Evolutionary conservation across 2,888 invertebrate species (phyloP), one percentile per base, ranked within the genome.

Genomic region (Megamerina dolium): DNA sequence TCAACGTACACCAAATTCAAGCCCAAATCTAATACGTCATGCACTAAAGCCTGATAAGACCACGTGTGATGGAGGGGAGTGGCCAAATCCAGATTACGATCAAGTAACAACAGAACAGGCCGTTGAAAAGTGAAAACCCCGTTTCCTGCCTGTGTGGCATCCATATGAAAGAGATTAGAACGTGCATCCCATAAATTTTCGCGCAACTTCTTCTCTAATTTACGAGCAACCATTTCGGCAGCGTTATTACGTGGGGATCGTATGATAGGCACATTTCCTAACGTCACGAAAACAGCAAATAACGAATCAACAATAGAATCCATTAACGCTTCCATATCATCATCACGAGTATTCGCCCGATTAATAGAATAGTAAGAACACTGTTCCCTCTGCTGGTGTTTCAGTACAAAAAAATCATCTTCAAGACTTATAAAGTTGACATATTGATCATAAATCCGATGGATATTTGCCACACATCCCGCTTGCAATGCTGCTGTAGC

Each of bases 41-140:
- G 97, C 18, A 92, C 86, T 41, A 99, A 73, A 2, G 99, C 97
- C 73, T 99, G 99, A 71, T 99, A 99, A 0, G 97, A 99, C 99
- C 99, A 99, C 1, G 99, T 96, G 71, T 99, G 99, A 75, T 97
- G 97, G 47, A 99, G 74, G 18, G 95, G 95, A 31, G 97, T 99
- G 2, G 96, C 95, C 81, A 99, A 83, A 70, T 97, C 97, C 52
- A 95, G 78, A 71, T 91, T 94, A 47, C 97, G 79, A 70, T 99
- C 97, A 43, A 97, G 74, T 47, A 99, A 74, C 52, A 99, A 85
- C 23, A 99, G 74, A 58, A 99, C 77, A 0, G 97, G 97, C 36
- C 97, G 76, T 60, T 95, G 94, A 68, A 95, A 95, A 69, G 91
- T 89, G 60, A 81, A 83, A 41, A 80, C 77, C 1, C 86, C 85